Base-by-base conservation (phyloP, 2,888 invertebrate genomes). In the Steinernema scapterisci region DNA sequence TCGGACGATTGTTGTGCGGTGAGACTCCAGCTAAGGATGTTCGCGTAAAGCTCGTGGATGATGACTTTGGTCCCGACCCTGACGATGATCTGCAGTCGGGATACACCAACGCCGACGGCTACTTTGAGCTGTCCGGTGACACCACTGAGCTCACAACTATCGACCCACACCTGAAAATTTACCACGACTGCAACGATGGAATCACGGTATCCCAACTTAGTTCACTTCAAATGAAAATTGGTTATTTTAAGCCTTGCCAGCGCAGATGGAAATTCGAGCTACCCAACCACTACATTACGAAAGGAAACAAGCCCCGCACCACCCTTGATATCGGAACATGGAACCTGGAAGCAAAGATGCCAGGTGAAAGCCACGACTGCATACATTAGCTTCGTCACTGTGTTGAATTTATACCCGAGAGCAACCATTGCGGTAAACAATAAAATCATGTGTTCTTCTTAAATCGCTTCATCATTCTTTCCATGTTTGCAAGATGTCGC, bases 161-260 rank as follows among this genome's bases (percentile, higher is more conserved):
- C 74, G 87, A 87, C 72, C 82, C 84, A 2, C 84, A 85, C 76
- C 75, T 87, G 27, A 87, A 86, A 72, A 81, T 85, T 48, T 85
- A 86, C 72, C 86, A 87, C 76, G 86, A 87, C 77, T 87, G 86
- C 75, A 84, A 86, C 76, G 86, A 86, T 76, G 86, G 84, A n/a
- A 74, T 84, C 21, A 81, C 78, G 73, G 85, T 85, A 44, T 75
- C 9, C 9, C 9, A 80, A 70, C 23, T 25, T 13, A n/a, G n/a
- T n/a, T n/a, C n/a, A n/a, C n/a, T 46, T 16, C 74, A 74, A 19
- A 21, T 76, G 25, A 38, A 45, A 23, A 51, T 72, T 31, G 74
- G 7, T 38, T 19, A 43, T 11, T 78, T 84, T 72, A 70, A 85
- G 84, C 87, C 86, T 2, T 87, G 87, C 73, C 86, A 87, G 73